Evolutionary conservation across 2,113 vertebrate genomes (phyloP), one percentile per base, ranked within the genome.

Genomic region (Phasianus colchicus): DNA sequence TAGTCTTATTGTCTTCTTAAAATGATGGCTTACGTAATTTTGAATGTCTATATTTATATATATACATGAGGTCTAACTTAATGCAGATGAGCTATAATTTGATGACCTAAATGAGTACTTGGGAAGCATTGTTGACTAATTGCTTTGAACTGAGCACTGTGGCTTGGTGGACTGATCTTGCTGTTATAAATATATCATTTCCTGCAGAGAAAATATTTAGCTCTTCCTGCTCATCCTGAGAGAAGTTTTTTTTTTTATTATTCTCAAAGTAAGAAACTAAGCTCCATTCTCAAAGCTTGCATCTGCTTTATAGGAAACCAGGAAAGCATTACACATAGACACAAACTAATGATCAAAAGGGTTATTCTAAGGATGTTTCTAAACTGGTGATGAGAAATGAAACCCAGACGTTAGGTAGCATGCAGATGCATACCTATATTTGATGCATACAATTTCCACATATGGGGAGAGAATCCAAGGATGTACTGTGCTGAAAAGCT

Each of bases 1-100:
- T 86, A 92, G 74, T 79, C 45, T 66, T 80, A 34, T 76, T 96
- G 84, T 88, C 65, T 93, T 96, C 89, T 94, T 61, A 92, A 63
- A 66, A 52, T 34, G 38, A 88, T 92, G 76, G 43, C 47, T 78
- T 92, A 80, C 84, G 63, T 61, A 55, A 78, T 79, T 84, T 74
- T 91, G 86, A 93, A 83, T 72, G 55, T 60, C 81, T n/a, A 6
- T 3, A 18, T 25, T 78, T 88, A 48, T 40, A 43, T 60, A 47
- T 57, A 29, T 63, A 43, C 42, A 19, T 87, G 63, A 80, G 73
- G 66, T n/a, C 61, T 89, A 55, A 24, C 21, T 82, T 72, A 81
- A 66, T 60, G 22, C 19, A 89, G 67, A 65, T 9, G 6, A 80
- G 45, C 14, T 69, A 42, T 43, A 69, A 69, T 72, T 61, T 91